Base-by-base conservation (phyloP, 2,113 vertebrate genomes). In the Leucosticte australis region DNA sequence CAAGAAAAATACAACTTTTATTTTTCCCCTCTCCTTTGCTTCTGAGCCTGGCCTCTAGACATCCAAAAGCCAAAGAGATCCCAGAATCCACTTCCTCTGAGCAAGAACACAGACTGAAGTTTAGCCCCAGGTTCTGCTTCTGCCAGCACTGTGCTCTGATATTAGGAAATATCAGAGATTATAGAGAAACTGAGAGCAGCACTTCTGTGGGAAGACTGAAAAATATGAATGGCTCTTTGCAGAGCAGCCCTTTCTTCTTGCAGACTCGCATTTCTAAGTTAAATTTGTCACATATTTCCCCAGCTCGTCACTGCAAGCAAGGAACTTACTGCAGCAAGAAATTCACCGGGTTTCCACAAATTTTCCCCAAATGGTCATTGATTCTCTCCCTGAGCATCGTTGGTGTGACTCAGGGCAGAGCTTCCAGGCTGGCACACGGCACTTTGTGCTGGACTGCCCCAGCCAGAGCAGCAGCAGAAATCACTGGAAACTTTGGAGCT, bases 71-170 rank as follows among this genome's bases (percentile, higher is more conserved):
- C 96, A 97, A 95, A 96, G 68, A 96, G 75, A 90, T 94, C 93
- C 95, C 94, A 97, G 97, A 97, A 97, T 89, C 90, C 86, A 83
- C 83, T 97, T 95, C 83, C 96, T 97, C 95, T 87, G 92, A 96
- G 94, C 95, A 97, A 95, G 94, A 95, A 93, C 92, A 95, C 69
- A 94, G 95, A 90, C 94, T 94, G 96, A 96, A 97, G 91, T 64
- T 95, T 93, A 97, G 93, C 96, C 90, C 97, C 94, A 89, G 92
- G 93, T 96, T 97, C 96, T 97, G 91, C 75, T 92, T 96, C 90
- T 95, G 81, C 95, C 86, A 95, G 95, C 80, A 78, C 83, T 37
- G 24, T 16, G 3, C 35, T 67, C 85, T 68, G 75, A 78, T 82
- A 79, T 44, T 85, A 63, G 47, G 79, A 94, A 88, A 44, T 75